Evolutionary conservation across 2,113 vertebrate species (phyloP).

Genomic region (cat (Felis catus)): DNA sequence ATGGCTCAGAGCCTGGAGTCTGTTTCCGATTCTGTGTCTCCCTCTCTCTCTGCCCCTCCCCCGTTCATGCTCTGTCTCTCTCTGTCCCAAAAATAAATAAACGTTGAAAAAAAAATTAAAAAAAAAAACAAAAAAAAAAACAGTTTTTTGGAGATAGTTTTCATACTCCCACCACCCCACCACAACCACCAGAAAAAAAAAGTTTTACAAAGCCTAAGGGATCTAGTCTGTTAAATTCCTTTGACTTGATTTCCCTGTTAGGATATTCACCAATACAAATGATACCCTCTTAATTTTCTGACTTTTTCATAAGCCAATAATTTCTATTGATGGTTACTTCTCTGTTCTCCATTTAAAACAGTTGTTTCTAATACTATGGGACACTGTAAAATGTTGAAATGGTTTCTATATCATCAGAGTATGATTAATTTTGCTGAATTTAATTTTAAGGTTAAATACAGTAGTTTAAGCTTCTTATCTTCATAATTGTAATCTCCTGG

Average conservation of each 20-base stretch:
- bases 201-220: not conserved
- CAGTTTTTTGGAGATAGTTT: not conserved
- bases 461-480: not conserved
- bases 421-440: not conserved
- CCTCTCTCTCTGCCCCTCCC: no score
- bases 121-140: no score
- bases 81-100: no score
- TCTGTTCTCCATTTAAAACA: not conserved
- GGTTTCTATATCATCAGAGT: not conserved
- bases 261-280: not conserved
- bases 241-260: not conserved
- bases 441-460: not conserved
- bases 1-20: no score
- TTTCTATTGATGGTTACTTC: not conserved
- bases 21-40: no score
- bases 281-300: not conserved
- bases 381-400: not conserved
- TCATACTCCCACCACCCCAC: not conserved
- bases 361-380: not conserved
- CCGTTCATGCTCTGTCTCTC: no score
- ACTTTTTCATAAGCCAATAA: not conserved
- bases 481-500: not conserved
- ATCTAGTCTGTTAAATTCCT: not conserved
- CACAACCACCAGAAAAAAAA: not conserved
- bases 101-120: no score